phyloP scores from a whole-genome alignment of 2,113 vertebrate genomes.

The Podarcis muralis region DNA sequence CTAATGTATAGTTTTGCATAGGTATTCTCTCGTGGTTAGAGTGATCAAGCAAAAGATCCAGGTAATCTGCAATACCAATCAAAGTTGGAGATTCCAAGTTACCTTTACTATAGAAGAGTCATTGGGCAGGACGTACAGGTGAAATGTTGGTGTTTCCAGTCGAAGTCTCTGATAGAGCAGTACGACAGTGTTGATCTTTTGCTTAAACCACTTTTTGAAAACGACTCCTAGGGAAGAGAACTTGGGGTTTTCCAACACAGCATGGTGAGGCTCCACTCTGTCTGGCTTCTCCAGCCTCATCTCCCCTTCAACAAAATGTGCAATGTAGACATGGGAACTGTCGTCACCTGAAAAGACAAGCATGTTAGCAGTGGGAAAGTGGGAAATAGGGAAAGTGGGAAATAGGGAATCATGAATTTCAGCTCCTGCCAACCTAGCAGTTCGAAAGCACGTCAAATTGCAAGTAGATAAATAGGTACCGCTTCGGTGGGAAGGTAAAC shows the following conservation, averaged over 20 bases:
- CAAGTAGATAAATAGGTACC: too few relatives aligned
- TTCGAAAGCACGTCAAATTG: too few relatives aligned
- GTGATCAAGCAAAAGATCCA: not conserved
- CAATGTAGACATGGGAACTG: not conserved
- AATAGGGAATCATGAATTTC: too few relatives aligned
- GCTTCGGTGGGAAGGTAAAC: too few relatives aligned
- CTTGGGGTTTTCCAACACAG: not conserved
- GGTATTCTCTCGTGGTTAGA: too few relatives aligned
- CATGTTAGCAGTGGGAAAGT: too few relatives aligned
- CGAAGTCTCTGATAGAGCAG: not conserved
- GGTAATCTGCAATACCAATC: not conserved
- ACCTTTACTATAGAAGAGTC: not conserved
- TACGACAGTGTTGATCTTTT: not conserved
- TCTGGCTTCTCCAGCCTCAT: not conserved
- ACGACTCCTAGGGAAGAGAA: not conserved
- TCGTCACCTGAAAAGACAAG: not conserved
- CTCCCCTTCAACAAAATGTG: not conserved
- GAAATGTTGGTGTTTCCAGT: not conserved
- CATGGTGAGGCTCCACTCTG: not conserved
- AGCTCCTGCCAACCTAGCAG: too few relatives aligned
- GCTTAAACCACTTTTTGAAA: not conserved
- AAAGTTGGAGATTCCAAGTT: not conserved
- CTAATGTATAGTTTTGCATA: too few relatives aligned
- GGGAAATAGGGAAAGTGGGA: too few relatives aligned
- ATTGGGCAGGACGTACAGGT: not conserved